Conservation (phyloP, 1,140 invertebrate species). For the Nebria ingens region DNA sequence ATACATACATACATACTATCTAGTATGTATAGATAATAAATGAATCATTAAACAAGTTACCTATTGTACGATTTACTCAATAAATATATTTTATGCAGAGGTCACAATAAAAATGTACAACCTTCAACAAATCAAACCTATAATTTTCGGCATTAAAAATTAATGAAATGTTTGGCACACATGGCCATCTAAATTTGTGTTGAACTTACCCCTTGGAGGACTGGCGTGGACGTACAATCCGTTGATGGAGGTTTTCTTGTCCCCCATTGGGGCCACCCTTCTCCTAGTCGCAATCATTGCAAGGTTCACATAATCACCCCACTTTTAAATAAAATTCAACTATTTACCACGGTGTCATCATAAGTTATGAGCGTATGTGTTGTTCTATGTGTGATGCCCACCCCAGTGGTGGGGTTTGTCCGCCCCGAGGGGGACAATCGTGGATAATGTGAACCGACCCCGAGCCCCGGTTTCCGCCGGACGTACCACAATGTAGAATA, state of each 20-base stretch:
- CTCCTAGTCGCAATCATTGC: background rate
- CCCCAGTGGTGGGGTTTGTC: too few species aligned
- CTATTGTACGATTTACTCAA: too few species aligned
- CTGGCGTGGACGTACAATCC: slow-evolving; percentile 45
- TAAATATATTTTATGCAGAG: too few species aligned
- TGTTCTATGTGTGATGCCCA: too few species aligned
- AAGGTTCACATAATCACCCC: background rate
- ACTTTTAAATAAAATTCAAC: background rate
- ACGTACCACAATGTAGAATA: background rate
- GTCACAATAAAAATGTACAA: too few species aligned
- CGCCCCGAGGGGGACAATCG: background rate
- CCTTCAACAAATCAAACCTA: too few species aligned
- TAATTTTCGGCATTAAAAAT: too few species aligned
- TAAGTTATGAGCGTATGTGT: slow-evolving; percentile 6
- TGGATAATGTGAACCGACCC: slow-evolving; percentile 1
- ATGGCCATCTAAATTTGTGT: too few species aligned
- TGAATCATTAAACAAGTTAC: too few species aligned
- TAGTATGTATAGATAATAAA: too few species aligned
- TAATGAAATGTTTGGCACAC: too few species aligned
- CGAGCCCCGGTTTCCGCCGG: background rate
- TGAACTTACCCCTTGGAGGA: slow-evolving; percentile 44
- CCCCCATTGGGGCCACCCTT: background rate
- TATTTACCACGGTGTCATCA: background rate
- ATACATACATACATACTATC: too few species aligned
- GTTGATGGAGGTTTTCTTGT: slow-evolving; percentile 27